A percentile compares a stretch with the other conserved stretches of the same genome.
These are phyloP conservation scores for Hydractinia echinata DNA, from an alignment of 30 jellyfish, hydroid and myxozoan species.

Conservation along the genomic window DNA sequence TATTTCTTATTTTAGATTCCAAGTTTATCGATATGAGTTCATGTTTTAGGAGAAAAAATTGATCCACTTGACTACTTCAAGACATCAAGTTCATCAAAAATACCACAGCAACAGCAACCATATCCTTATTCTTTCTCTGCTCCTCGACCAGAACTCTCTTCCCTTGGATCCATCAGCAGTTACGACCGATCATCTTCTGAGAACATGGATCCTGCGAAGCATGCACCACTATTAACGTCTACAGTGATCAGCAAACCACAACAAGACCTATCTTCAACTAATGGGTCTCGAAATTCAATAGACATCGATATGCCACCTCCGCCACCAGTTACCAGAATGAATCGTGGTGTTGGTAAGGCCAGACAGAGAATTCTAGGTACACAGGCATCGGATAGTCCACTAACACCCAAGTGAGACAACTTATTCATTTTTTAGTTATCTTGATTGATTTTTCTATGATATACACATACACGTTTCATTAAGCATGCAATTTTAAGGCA, in stretches of 20 bases:
- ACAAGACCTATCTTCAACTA: slow-evolving; percentile 7
- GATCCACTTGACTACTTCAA: slow-evolving; percentile 84
- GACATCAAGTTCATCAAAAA: slow-evolving; percentile 38
- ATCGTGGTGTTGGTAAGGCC: slow-evolving; percentile 36
- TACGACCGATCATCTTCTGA: slow-evolving; percentile 66
- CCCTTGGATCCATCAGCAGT: not conserved
- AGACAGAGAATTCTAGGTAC: slow-evolving; percentile 75
- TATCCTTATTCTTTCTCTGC: slow-evolving; percentile 5
- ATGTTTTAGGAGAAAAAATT: slow-evolving; percentile 74
- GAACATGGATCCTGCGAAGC: slow-evolving; percentile 78
- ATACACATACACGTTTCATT: too few species aligned
- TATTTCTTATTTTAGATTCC: not conserved
- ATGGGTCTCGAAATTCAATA: slow-evolving; percentile 20
- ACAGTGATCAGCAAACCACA: slow-evolving; percentile 86
- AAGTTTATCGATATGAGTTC: not conserved
- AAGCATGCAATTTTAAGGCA: not conserved
- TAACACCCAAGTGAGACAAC: slow-evolving; percentile 85
- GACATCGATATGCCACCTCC: slow-evolving; percentile 78
- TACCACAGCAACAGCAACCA: not conserved
- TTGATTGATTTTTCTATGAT: too few species aligned
- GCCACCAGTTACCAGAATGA: slow-evolving; percentile 41
- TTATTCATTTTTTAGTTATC: not conserved
- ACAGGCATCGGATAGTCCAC: slow-evolving; percentile 83
- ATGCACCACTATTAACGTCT: slow-evolving; percentile 91
- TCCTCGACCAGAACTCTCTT: slow-evolving; percentile 37